Evolutionary conservation across 2,797 vertebrate species (phyloP).

Genomic region (Spinus olivaceus): DNA sequence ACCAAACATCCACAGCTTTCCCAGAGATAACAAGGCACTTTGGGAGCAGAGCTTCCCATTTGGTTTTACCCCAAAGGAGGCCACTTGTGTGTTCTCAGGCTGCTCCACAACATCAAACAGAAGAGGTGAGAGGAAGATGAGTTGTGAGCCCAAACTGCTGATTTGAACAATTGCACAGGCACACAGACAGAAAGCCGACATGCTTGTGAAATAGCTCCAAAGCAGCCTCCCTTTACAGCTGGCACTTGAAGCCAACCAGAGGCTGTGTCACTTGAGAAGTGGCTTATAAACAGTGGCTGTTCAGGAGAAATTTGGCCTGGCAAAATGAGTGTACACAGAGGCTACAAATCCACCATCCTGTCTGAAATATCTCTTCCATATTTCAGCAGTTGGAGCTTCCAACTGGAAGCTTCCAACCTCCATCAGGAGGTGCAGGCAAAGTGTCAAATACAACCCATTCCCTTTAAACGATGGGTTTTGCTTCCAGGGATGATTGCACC

Average conservation of each 20-base stretch:
- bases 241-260: background rate
- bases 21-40: background rate
- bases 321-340: background rate
- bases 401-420: no score
- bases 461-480: background rate
- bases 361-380: background rate
- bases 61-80: background rate
- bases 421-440: rapidly evolving
- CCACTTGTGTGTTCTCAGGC: background rate
- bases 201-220: background rate
- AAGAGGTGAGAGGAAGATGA: background rate
- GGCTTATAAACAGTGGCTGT: background rate
- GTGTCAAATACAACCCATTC: background rate
- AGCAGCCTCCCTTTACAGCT: background rate
- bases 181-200: background rate
- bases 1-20: background rate
- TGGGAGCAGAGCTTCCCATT: rapidly evolving
- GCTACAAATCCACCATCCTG: background rate
- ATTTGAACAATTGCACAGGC: background rate
- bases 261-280: background rate
- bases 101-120: rapidly evolving
- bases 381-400: background rate
- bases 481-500: background rate
- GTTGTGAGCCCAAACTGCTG: background rate
- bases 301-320: background rate